Percentiles rank a stretch among this genome's conserved stretches.
Evolutionary conservation across 2,888 invertebrate genomes (phyloP).

Genomic region (Catocala nupta): DNA sequence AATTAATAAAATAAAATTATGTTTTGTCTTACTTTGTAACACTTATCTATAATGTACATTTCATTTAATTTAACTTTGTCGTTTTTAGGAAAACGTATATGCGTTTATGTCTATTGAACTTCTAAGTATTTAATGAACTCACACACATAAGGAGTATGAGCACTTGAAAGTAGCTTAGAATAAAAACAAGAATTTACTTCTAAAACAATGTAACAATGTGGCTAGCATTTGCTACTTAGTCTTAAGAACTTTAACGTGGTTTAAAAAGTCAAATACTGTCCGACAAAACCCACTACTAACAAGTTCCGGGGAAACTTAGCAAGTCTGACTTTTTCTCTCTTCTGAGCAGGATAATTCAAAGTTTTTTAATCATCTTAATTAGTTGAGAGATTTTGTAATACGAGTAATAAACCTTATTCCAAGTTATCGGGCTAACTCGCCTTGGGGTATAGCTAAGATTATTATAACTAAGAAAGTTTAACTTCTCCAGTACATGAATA

Average conservation of each 20-base stretch:
- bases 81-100: no score
- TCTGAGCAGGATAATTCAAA: conserved; percentile 15
- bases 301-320: conserved; percentile 4
- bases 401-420: conserved; percentile 18
- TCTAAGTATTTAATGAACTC: no score
- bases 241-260: neutral
- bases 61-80: no score
- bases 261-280: conserved; percentile 16
- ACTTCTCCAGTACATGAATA: neutral
- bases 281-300: conserved; percentile 12
- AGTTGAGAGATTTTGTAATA: conserved; percentile 15
- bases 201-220: neutral
- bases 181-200: neutral
- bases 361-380: conserved; percentile 28
- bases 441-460: neutral
- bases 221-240: neutral
- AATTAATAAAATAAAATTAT: no score
- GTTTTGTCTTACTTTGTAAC: no score
- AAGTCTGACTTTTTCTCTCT: conserved; percentile 16
- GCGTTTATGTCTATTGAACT: no score
- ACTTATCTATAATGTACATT: no score
- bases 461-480: neutral
- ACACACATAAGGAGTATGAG: no score
- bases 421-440: conserved; percentile 13
- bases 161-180: neutral